A percentile compares a stretch with the other conserved stretches of the same genome.
These are phyloP conservation scores for Cladopsammia gracilis DNA, from an alignment of 64 coral and sea anemone species.

Conservation along the genomic window DNA sequence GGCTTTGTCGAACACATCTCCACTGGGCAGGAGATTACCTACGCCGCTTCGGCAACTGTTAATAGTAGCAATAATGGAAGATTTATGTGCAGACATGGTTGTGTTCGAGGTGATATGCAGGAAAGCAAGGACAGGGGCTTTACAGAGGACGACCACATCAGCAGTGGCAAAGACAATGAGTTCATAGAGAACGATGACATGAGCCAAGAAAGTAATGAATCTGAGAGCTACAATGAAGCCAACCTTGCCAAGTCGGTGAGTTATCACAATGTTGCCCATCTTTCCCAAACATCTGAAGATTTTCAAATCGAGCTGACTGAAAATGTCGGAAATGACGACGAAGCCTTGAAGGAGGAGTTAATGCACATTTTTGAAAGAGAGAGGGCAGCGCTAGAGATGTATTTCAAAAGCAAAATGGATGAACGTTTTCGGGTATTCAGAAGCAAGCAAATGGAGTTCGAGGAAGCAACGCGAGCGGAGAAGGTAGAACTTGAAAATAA, in stretches of 20 bases:
- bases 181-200: background rate
- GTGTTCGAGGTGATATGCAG: background rate
- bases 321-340: constrained; percentile 77
- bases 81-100: background rate
- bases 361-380: constrained; percentile 93
- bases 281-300: background rate
- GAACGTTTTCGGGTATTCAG: constrained; percentile 64
- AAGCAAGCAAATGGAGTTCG: constrained; percentile 68
- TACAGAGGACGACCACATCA: background rate
- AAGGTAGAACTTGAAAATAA: constrained; percentile 74
- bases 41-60: background rate
- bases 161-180: too few species aligned
- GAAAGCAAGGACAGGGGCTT: background rate
- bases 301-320: constrained; percentile 29
- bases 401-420: constrained; percentile 89
- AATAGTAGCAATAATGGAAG: background rate
- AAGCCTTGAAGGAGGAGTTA: constrained; percentile 85
- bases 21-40: background rate
- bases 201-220: constrained; percentile 1
- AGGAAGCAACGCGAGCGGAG: constrained; percentile 73
- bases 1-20: background rate
- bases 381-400: constrained; percentile 69
- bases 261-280: background rate
- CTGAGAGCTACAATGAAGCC: background rate
- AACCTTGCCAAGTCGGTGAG: background rate